Percentiles rank a stretch among this genome's conserved stretches.
phyloP scores from a whole-genome alignment of 2,797 vertebrate genomes.

The Crenuchus spilurus region DNA sequence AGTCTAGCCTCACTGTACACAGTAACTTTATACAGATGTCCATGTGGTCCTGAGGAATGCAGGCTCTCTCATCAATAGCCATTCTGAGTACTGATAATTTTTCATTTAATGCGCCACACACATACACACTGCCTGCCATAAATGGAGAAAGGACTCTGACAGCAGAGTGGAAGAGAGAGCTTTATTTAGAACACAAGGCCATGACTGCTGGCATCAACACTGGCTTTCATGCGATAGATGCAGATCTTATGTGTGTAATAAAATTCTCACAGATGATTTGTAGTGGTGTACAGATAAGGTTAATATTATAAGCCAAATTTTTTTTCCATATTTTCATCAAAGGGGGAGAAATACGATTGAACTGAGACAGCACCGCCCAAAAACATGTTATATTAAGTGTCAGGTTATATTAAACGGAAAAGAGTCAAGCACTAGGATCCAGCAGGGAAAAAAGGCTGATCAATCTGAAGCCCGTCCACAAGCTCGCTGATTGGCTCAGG shows the following conservation, averaged over 20 bases:
- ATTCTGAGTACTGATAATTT: conserved; percentile 8
- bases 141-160: conserved; percentile 47
- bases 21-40: not conserved
- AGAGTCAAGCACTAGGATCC: no score
- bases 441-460: no score
- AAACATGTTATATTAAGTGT: no score
- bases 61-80: conserved; percentile 20
- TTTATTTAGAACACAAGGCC: conserved; percentile 45
- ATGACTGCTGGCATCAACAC: not conserved
- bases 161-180: conserved; percentile 36
- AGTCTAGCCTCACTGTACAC: not conserved
- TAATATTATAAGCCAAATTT: no score
- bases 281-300: not conserved
- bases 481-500: no score
- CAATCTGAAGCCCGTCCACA: no score
- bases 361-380: no score
- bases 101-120: conserved; percentile 36
- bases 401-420: no score
- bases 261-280: not conserved
- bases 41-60: conserved; percentile 4
- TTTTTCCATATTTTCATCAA: no score
- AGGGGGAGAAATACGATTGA: no score
- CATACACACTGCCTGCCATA: conserved; percentile 43
- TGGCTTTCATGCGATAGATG: not conserved
- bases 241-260: not conserved